Evolutionary conservation across 2,113 vertebrate species (phyloP), one percentile per base, ranked within the genome.

Genomic region (Labrus mixtus): DNA sequence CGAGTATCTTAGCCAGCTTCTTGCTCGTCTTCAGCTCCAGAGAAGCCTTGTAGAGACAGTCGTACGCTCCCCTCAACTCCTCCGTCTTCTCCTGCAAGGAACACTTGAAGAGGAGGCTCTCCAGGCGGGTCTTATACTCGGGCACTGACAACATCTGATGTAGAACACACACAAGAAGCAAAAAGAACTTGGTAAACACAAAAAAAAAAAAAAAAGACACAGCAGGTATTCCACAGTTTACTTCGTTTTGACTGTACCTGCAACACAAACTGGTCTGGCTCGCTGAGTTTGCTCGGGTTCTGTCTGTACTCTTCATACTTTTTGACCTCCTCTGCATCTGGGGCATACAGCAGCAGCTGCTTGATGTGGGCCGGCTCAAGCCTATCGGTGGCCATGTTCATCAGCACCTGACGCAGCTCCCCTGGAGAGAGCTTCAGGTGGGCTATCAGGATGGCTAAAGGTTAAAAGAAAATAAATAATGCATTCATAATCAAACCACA

Each of bases 1-100:
- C 98, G 67, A 99, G 84, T 88, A 99, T 99, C 89, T 99, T 99
- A 6, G 98, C 98, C n/a, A 99, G 95, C 76, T 97, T 99, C 93
- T 95, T 97, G 96, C 98, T 99, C 79, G 92, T 96, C 87, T 95
- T 98, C 68, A 99, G 96, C 89, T 99, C 97, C 0, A 95, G 54
- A 0, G 98, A 99, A 62, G 98, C 98, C 36, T 96, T 96, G 80
- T 94, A 95, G 69, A 99, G 91, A 59, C 97, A 98, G 53, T 98
- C 95, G 0, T 96, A 97, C 43, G 96, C 96, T 45, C 93, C 96
- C 25, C 94, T 94, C 87, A 99, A 94, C 95, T 99, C 98, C 77
- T 99, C 98, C 0, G 95, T 97, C 93, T 97, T 99, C 94, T 99
- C 98, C 86, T 96, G 97, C 20, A 99, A 93, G 0, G 96, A 96